Percentiles rank a stretch among this genome's conserved stretches.
These are phyloP conservation scores for Xenopus borealis DNA, from an alignment of 2,113 vertebrate species.

Conservation along the genomic window DNA sequence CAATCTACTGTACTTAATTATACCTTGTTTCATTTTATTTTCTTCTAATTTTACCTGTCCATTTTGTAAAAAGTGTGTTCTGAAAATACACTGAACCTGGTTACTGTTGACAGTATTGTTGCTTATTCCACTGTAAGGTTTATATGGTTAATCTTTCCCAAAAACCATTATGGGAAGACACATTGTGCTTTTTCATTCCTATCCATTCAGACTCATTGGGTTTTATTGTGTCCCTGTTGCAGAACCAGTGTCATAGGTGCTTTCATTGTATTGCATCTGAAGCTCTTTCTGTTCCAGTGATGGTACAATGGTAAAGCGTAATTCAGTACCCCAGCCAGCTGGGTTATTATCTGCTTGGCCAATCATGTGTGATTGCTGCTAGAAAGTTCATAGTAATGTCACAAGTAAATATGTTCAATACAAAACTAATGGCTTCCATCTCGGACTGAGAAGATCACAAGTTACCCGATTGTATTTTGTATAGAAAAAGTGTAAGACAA, in stretches of 20 bases:
- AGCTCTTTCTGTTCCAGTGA: constrained; percentile 38
- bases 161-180: not conserved
- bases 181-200: constrained; percentile 9
- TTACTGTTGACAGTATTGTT: not conserved
- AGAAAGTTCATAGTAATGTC: constrained; percentile 51
- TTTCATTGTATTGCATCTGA: constrained; percentile 49
- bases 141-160: not conserved
- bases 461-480: constrained; percentile 16
- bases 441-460: constrained; percentile 2
- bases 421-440: constrained; percentile 21
- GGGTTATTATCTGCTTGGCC: constrained; percentile 58
- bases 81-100: not conserved
- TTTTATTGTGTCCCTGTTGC: constrained; percentile 39
- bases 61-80: too few species aligned
- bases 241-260: constrained; percentile 45
- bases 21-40: too few species aligned
- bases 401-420: constrained; percentile 14
- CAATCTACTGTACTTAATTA: too few species aligned
- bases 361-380: constrained; percentile 55
- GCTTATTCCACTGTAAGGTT: not conserved
- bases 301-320: constrained; percentile 21
- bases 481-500: constrained; percentile 1
- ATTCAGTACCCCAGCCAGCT: constrained; percentile 33
- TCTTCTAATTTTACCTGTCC: too few species aligned
- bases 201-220: constrained; percentile 33